Evolutionary conservation across 2,888 invertebrate species (phyloP), one percentile per base, ranked within the genome.

Genomic region (Meliscaeva auricollis): DNA sequence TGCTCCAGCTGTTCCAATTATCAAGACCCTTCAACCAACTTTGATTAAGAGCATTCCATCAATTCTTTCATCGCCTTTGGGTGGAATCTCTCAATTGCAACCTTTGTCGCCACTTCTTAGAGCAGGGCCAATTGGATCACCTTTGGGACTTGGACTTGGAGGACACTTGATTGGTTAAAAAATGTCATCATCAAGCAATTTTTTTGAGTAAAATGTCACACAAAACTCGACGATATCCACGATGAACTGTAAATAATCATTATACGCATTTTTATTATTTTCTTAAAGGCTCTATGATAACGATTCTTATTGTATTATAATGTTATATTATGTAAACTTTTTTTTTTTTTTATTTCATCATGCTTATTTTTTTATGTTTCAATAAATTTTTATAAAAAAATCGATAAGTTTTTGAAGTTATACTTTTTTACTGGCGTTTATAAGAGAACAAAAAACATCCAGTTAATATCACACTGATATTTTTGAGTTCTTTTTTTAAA

Each of bases 1-100:
- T 62, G 79, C 56, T 20, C 81, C 81, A 9, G 70, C 70, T 60
- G 79, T 54, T 17, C 81, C 81, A 13, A 60, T 82, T 8, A 60
- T 83, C 35, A 83, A 83, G 56, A 69, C 78, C 1, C 17, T 83
- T n/a, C 83, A 83, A n/a, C 83, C 83, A 13, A 46, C 83, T 9
- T 58, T 83, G 11, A 79, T 83, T 35, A 69, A 73, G 54, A 48
- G 66, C 5, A 32, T 76, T 64, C 64, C 78, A 0, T 77, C 77
- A 0, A n/a, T 70, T 3, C 32, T 77, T 17, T 68, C 48, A 35
- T 46, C 66, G 11, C 62, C 62, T 15, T 11, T 62, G 3, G 17
- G 8, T 20, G 52, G 46, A 5, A 30, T 78, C 22, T 15, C 44
- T 5, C 60, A 15, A 2, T 56, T 64, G 54, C 70, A 44, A 15